phyloP scores from a whole-genome alignment of 2,113 vertebrate genomes.

The Monopterus albus region DNA sequence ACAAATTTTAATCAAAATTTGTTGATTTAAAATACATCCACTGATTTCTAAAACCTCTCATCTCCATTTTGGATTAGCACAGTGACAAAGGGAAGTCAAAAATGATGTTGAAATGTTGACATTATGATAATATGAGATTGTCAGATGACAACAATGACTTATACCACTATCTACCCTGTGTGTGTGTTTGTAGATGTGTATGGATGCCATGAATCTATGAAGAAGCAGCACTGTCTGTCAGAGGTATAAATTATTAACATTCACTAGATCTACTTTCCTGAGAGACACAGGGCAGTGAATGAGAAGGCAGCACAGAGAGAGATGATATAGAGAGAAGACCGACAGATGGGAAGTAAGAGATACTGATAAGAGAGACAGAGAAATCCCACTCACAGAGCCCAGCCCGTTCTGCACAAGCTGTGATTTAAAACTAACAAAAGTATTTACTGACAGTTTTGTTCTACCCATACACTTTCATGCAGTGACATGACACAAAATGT shows the following conservation, averaged over 20 bases:
- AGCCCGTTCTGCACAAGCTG: no score
- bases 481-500: no score
- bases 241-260: slow-evolving; percentile 43
- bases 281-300: slow-evolving; percentile 2
- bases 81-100: background rate
- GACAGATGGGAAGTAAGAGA: background rate
- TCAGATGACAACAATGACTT: background rate
- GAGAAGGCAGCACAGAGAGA: background rate
- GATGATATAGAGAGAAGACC: background rate
- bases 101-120: background rate
- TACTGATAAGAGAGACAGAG: background rate
- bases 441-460: no score
- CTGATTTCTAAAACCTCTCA: background rate
- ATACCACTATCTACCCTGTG: background rate
- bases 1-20: background rate
- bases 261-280: background rate
- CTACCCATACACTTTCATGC: no score
- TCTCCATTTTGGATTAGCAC: background rate
- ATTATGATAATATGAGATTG: background rate
- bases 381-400: slow-evolving; percentile 13
- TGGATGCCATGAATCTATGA: background rate
- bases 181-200: background rate
- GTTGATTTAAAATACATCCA: background rate
- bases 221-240: slow-evolving; percentile 8
- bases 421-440: no score